Evolutionary conservation across 2,888 invertebrate genomes (phyloP), one percentile per base, ranked within the genome.

Genomic region (Apamea epomidion): DNA sequence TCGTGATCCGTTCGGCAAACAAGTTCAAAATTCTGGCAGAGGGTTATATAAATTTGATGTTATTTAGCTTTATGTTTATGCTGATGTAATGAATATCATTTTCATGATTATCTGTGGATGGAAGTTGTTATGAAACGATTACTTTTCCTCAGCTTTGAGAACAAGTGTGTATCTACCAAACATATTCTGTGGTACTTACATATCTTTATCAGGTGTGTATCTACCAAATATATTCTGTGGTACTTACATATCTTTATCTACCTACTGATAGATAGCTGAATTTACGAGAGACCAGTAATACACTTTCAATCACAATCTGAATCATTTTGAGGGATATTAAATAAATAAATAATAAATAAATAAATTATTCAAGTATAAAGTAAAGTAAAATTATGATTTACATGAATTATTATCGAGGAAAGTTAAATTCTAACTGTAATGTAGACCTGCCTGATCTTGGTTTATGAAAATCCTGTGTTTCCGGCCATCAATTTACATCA

Each of bases 81-180:
- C 14, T 60, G 32, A 85, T 86, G 67, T 74, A 74, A 76, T 76
- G 65, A 73, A 65, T 76, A 73, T 69, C 12, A 69, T 75, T 70
- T 69, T 73, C 21, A 16, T 58, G 25, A 64, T n/a, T 42, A 64
- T 14, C 58, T n/a, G 64, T 4, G 2, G 21, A 54, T 32, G 42
- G 29, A 54, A 58, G 37, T 18, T 67, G 48, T 48, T 29, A 16
- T 3, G 21, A 58, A 65, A 74, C 2, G 16, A 25, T 62, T n/a
- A 21, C 48, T 67, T 78, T 78, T 29, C 18, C 18, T 42, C 12
- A 25, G 18, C 21, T 42, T n/a, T 12, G 7, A 6, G 16, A 21
- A 45, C 7, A 29, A 73, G 21, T 45, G 42, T 29, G 48, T 29
- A 21, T 21, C 5, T 29, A 37, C 5, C 1, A 60, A 14, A n/a